These are phyloP conservation scores for Scaptodrosophila latifasciaeformis DNA, from an alignment of 2,888 invertebrate species.

Conservation along the genomic window DNA sequence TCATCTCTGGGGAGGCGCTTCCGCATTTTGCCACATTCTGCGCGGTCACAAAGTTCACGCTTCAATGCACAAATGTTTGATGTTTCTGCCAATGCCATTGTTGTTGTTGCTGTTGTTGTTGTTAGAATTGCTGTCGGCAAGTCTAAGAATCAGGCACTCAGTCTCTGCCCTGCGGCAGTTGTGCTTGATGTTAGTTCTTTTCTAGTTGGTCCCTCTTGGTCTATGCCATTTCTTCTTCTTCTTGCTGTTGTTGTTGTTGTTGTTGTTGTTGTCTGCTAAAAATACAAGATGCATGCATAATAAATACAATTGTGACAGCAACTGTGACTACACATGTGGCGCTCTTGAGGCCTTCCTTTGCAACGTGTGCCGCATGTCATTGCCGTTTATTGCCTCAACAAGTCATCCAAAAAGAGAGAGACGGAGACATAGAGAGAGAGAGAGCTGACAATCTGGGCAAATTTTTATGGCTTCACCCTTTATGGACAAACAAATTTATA, in stretches of 20 bases:
- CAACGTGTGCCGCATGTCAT: constrained; percentile 33
- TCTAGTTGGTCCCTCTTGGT: too few relatives aligned
- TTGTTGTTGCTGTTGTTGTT: too few relatives aligned
- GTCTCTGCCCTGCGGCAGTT: background rate
- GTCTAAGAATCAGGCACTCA: background rate
- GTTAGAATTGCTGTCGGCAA: constrained; percentile 49
- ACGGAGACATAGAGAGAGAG: too few relatives aligned
- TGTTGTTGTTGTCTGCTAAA: constrained; percentile 18
- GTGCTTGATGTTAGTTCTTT: too few relatives aligned
- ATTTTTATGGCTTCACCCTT: constrained; percentile 54
- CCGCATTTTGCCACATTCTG: constrained; percentile 54
- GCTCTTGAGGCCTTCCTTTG: constrained; percentile 13
- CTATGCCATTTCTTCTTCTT: background rate
- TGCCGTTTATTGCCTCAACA: constrained; percentile 52
- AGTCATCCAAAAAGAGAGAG: background rate
- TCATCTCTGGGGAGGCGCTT: constrained; percentile 60
- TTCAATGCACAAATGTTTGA: constrained; percentile 47
- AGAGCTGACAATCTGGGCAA: constrained; percentile 34
- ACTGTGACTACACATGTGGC: constrained; percentile 16
- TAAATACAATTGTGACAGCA: constrained; percentile 5
- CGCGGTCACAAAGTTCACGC: constrained; percentile 56
- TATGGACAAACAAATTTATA: background rate
- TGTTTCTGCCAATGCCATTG: background rate
- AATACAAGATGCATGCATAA: constrained; percentile 31
- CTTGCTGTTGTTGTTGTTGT: background rate